These are phyloP conservation scores for Venustoraphidia nigricollis DNA, from an alignment of 2,888 invertebrate species.

Conservation along the genomic window DNA sequence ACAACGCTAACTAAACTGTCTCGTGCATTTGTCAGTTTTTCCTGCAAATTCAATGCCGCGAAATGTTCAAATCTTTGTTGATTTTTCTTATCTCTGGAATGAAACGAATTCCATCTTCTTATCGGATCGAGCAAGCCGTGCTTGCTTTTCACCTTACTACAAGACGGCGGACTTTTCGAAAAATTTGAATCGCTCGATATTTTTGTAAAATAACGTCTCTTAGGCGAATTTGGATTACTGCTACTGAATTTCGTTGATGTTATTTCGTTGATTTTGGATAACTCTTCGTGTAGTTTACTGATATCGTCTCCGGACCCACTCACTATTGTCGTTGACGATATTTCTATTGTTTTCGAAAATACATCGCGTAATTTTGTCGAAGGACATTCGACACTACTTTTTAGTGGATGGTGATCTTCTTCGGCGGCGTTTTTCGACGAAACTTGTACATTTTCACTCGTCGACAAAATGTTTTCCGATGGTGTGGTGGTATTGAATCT, in stretches of 20 bases:
- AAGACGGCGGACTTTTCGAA: background rate
- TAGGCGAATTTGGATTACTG: background rate
- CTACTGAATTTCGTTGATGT: background rate
- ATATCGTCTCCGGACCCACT: background rate
- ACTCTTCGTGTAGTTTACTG: no score
- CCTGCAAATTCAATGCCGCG: background rate
- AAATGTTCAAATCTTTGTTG: background rate
- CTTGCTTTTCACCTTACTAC: background rate
- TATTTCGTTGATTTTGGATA: background rate
- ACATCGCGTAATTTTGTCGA: constrained; percentile 1
- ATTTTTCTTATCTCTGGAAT: constrained; percentile 13
- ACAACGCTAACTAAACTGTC: constrained; percentile 2
- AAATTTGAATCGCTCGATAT: background rate
- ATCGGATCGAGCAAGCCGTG: constrained; percentile 4
- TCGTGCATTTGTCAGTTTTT: background rate
- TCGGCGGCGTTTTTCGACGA: no score
- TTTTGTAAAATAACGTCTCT: constrained; percentile 1
- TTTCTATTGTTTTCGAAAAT: constrained; percentile 3
- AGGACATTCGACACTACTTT: background rate
- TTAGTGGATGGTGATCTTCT: no score
- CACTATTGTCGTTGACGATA: constrained; percentile 1
- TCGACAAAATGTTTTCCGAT: no score
- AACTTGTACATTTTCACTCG: no score
- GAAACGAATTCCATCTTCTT: constrained; percentile 14
- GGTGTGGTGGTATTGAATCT: no score